phyloP scores from a whole-genome alignment of 2,113 vertebrate genomes.

The Podilymbus podiceps region DNA sequence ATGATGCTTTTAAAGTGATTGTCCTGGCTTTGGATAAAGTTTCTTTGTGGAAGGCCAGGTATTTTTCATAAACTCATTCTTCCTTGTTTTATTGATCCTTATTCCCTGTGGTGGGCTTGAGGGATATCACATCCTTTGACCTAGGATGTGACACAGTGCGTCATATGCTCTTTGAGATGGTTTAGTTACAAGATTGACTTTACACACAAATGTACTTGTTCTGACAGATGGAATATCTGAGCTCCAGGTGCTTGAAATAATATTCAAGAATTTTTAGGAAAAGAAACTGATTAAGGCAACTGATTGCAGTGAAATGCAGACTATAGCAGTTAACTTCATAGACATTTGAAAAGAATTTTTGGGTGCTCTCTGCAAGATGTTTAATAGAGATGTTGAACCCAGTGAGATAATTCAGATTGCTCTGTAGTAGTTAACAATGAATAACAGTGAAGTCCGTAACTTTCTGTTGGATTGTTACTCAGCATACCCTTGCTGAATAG shows the following conservation, averaged over 20 bases:
- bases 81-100: not conserved
- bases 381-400: not conserved
- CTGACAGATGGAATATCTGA: not conserved
- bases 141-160: not conserved
- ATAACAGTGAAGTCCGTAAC: not conserved
- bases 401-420: not conserved
- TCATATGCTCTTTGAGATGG: not conserved
- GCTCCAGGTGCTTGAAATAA: not conserved
- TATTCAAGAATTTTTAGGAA: not conserved
- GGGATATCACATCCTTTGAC: not conserved
- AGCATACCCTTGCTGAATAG: not conserved
- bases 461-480: not conserved
- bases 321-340: not conserved
- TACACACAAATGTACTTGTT: not conserved
- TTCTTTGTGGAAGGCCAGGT: not conserved
- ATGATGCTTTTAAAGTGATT: not conserved
- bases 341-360: not conserved
- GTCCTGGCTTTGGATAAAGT: not conserved
- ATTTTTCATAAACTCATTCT: not conserved
- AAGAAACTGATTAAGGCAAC: not conserved
- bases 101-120: not conserved
- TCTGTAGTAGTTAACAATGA: not conserved
- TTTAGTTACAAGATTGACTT: not conserved
- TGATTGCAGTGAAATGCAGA: not conserved
- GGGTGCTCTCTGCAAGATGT: not conserved